Base-by-base conservation (phyloP, 30 jellyfish, hydroid and myxozoan genomes). In the Aurelia sp. region DNA sequence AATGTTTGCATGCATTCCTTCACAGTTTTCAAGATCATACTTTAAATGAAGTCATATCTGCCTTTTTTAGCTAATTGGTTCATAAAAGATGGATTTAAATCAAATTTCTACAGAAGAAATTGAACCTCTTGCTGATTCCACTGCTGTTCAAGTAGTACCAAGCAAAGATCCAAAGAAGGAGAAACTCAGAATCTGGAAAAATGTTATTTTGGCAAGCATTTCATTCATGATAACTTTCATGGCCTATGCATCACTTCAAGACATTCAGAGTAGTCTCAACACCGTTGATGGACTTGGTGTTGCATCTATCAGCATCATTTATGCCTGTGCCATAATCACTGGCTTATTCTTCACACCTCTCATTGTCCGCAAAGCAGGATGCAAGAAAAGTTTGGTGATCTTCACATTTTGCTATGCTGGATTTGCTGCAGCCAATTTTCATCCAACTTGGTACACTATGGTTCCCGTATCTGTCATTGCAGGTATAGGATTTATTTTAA, bases 371-470 rank as follows among this genome's bases (percentile, higher is more conserved):
- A 62, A 38, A 16, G 44, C 40, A 8, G 92, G 92, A 3, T 69
- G 86, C 78, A 83, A 69, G 57, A 64, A 85, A 82, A 71, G 78
- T 6, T 0, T 83, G 12, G 73, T 47, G 31, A 53, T 41, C 31
- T 69, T 35, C 61, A 83, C 72, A 15, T 71, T 83, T 33, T 66
- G 86, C 33, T 71, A 83, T 59, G 62, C 66, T 38, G 71, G 31
- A 3, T 83, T 21, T 83, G 82, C 86, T 67, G 92, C 44, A 8
- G 86, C 81, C 4, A 83, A 83, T 53, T 69, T 83, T 13, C 62
- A 83, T 60, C 86, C 92, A 8, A 69, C 92, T 0, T 83, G 92
- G 92, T 71, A 20, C 50, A 83, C 92, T 0, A 55, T 83, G 92
- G 61, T 83, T 1, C 92, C 92, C 1, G 80, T 86, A 1, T 68